Evolutionary conservation across 2,888 invertebrate genomes (phyloP), one percentile per base, ranked within the genome.

Genomic region (Lasius fuliginosus): DNA sequence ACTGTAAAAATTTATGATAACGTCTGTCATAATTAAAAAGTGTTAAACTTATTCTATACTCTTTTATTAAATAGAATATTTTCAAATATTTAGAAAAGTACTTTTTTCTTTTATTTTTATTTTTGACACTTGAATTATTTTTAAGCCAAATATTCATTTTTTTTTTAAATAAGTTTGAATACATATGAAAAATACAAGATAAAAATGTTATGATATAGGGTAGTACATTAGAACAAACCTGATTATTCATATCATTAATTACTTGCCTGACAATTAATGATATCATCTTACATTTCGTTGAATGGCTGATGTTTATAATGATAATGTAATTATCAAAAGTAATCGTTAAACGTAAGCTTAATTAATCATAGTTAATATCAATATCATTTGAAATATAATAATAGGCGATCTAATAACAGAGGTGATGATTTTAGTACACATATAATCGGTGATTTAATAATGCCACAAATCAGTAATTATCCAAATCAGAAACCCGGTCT

Each of bases 321-420:
- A n/a, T 68, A 42, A 58, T 79, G 33, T 79, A 42, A 46, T 33
- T 23, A 68, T 42, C 15, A 12, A 60, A 79, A 79, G 60, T 69
- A 60, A 53, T 53, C 2, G n/a, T 53, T n/a, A 53, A 53, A 53
- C n/a, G n/a, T 53, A 53, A 53, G 8, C 11, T 60, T 33, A 79
- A 79, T 69, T 79, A 71, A 71, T 79, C 18, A 18, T 6, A 68
- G 53, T 11, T 79, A 82, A 79, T 82, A 42, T 65, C n/a, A 27
- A 11, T 58, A 18, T 3, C 6, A 30, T 8, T 27, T 15, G 40
- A 40, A 67, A 76, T 68, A 77, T 77, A 53, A 68, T 56, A 27
- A 56, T 18, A 56, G 33, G 3, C 4, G 12, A 40, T 30, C 40
- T 56, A 68, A 67, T 68, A 77, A 77, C 27, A 67, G 8, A n/a